A percentile compares a stretch with the other conserved stretches of the same genome.
Conservation (phyloP, 2,797 vertebrate genomes). For the Gymnoscopelus braueri region DNA sequence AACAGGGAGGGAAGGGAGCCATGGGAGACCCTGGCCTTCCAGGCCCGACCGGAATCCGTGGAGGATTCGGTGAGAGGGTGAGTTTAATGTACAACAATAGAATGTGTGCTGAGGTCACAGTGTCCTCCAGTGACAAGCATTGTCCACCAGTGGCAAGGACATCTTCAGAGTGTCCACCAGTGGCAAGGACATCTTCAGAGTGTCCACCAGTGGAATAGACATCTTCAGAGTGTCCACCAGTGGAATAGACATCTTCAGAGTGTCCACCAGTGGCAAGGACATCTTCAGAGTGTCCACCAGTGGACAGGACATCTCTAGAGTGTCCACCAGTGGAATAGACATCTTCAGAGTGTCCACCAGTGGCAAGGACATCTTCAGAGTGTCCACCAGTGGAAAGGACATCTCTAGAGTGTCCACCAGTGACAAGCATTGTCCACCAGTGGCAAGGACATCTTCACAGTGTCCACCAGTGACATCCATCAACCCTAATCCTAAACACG, state of each 20-base stretch:
- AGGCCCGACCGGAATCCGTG: conserved; percentile 95
- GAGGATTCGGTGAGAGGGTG: conserved; percentile 91
- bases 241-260: neutral
- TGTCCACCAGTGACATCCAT: neutral
- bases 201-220: neutral
- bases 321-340: too few species aligned
- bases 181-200: neutral
- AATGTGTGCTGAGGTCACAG: neutral
- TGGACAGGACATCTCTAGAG: too few species aligned
- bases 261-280: neutral
- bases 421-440: too few species aligned
- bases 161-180: neutral
- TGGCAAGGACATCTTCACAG: neutral
- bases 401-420: too few species aligned
- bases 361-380: too few species aligned
- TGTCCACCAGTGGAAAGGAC: too few species aligned
- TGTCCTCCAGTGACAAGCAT: neutral
- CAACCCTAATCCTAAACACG: neutral
- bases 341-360: neutral
- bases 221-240: too few species aligned
- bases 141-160: too few species aligned
- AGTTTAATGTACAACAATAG: conserved; percentile 64
- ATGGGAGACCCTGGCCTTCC: conserved; percentile 92
- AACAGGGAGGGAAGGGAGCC: conserved; percentile 89
- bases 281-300: neutral